Conservation (phyloP, 2,113 vertebrate species). For the Dicerorhinus sumatrensis region DNA sequence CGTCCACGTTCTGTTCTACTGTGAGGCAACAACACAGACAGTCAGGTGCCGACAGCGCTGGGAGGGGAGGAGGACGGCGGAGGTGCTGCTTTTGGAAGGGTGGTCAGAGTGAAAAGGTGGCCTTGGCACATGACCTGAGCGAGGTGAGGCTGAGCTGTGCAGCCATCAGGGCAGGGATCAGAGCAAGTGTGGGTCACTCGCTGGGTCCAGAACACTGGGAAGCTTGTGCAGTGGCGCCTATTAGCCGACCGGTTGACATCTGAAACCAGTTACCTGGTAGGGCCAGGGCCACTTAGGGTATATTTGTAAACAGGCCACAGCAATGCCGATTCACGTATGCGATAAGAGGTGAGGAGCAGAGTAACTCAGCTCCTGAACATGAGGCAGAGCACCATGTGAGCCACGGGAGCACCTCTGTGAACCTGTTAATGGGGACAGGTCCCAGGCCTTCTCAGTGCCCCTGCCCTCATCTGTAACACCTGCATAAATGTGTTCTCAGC, state of each 20-base stretch:
- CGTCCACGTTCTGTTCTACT: background rate
- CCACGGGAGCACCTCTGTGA: background rate
- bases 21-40: background rate
- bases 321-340: rapidly evolving
- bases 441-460: background rate
- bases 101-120: background rate
- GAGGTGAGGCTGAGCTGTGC: rapidly evolving
- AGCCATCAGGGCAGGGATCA: background rate
- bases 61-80: background rate
- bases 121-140: background rate
- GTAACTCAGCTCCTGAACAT: rapidly evolving
- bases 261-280: background rate
- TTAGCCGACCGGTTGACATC: too few relatives aligned
- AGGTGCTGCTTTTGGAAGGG: background rate
- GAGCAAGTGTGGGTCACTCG: background rate
- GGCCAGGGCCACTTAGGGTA: background rate
- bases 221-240: background rate
- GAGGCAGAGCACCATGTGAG: too few relatives aligned
- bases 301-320: background rate
- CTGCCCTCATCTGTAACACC: background rate
- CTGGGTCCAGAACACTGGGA: too few relatives aligned
- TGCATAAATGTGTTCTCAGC: background rate
- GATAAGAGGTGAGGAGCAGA: rapidly evolving
- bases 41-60: background rate
- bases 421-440: background rate